Evolutionary conservation across 2,113 vertebrate species (phyloP), one percentile per base, ranked within the genome.

Genomic region (Microcebus tavaratra): DNA sequence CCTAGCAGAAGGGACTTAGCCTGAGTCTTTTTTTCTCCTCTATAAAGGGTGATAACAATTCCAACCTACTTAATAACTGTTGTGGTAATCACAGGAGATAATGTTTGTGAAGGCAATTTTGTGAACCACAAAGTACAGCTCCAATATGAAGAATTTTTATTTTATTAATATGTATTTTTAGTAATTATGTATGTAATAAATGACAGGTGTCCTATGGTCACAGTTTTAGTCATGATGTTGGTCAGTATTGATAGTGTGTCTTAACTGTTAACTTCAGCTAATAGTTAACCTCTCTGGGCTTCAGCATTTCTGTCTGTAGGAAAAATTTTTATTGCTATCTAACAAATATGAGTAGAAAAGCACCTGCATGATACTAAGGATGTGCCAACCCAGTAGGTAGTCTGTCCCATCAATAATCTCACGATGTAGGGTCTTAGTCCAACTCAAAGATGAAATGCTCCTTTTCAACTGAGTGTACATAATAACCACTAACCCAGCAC

Each of bases 381-480:
- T 42, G 53, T 2, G 2, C 36, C 48, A 75, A 29, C 4, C 21
- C 53, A 12, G 42, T 17, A 31, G 34, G 4, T 53, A 36, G 13
- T 39, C 53, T 61, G 3, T n/a, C 75, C 25, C 27, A 9, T 23
- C 21, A 39, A 20, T 42, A 20, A 25, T 3, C 5, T 55, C 17
- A 25, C 21, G 31, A 9, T 63, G 15, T 1, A 11, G n/a, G 18
- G 34, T 15, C 93, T 42, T 68, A 1, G 75, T 85, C 27, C 14
- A 67, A 21, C 65, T 59, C 11, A 5, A 36, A 88, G 67, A 88
- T 6, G 6, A 39, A 63, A 48, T 21, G 55, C 0, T 48, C 65
- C 59, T 31, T 70, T 61, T 76, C 23, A 65, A 2, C 45, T n/a
- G 2, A 5, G 6, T 8, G 1, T n/a, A 1, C 39, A 0, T 17